Evolutionary conservation across 1,140 invertebrate genomes (phyloP).

Genomic region (Leucophenga varia): DNA sequence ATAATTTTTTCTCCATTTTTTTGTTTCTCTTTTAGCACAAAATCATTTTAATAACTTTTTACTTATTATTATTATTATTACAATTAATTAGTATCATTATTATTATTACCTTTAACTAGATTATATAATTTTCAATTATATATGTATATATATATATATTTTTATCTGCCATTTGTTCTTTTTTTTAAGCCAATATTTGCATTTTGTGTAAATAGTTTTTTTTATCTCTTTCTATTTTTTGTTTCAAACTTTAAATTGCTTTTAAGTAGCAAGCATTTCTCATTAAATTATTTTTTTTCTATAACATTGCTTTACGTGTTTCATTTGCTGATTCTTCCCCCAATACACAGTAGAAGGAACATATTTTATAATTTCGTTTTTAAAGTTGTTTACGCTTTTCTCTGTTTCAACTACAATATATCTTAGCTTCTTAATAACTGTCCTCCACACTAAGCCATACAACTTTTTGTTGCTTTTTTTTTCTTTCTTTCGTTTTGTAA

Average conservation of each 20-base stretch:
- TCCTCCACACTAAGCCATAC: too few species aligned
- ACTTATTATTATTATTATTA: too few species aligned
- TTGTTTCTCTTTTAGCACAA: too few species aligned
- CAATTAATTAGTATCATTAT: conserved; percentile 18
- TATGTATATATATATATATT: conserved; percentile 18
- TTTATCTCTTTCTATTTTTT: too few species aligned
- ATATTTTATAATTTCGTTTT: conserved; percentile 2
- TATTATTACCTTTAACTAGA: conserved; percentile 18
- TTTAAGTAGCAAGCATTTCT: too few species aligned
- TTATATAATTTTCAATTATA: conserved; percentile 47
- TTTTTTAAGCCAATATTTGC: conserved; percentile 41
- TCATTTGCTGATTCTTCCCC: conserved; percentile 19
- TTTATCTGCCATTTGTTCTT: conserved; percentile 4
- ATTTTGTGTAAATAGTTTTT: too few species aligned
- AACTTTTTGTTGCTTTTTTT: conserved; percentile 41
- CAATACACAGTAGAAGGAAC: too few species aligned
- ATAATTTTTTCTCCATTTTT: too few species aligned
- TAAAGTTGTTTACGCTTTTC: not conserved
- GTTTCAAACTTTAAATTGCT: too few species aligned
- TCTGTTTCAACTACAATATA: conserved; percentile 1
- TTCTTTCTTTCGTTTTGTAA: conserved; percentile 16
- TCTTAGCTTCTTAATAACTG: not conserved
- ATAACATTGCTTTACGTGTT: conserved; percentile 35
- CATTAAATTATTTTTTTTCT: too few species aligned
- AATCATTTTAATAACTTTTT: too few species aligned